These are phyloP conservation scores for Apocrypta bakeri DNA, from an alignment of 1,140 invertebrate genomes.

Conservation along the genomic window DNA sequence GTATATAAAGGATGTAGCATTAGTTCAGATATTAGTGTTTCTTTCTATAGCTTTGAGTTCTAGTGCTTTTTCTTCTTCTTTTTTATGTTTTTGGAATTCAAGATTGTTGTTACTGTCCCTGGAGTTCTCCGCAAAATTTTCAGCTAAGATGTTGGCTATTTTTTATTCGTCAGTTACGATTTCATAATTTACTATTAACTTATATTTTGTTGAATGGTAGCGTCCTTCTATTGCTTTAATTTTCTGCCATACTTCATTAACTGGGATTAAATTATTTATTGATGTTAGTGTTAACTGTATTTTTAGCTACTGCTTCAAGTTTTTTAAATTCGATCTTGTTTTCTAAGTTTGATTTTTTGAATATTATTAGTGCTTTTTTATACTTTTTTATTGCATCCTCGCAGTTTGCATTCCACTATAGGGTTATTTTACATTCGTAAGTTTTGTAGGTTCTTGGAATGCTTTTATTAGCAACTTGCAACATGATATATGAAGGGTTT, in stretches of 20 bases:
- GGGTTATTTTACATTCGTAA: not conserved
- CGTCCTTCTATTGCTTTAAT: too few relatives aligned
- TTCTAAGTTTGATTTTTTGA: not conserved
- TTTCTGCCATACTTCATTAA: too few relatives aligned
- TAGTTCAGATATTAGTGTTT: too few relatives aligned
- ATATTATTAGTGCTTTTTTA: slow-evolving; percentile 9
- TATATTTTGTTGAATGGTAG: too few relatives aligned
- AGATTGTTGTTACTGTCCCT: slow-evolving; percentile 53
- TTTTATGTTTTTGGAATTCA: slow-evolving; percentile 54
- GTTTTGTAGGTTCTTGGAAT: slow-evolving; percentile 11
- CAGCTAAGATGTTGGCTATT: slow-evolving; percentile 56
- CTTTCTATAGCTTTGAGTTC: not conserved
- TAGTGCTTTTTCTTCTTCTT: not conserved
- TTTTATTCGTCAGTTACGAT: slow-evolving; percentile 39
- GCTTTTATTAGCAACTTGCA: slow-evolving; percentile 1
- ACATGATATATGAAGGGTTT: not conserved
- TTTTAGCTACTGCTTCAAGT: slow-evolving; percentile 26
- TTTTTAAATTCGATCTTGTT: slow-evolving; percentile 18
- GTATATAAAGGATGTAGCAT: too few relatives aligned
- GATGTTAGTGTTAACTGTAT: not conserved
- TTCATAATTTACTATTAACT: not conserved
- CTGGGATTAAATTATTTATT: not conserved
- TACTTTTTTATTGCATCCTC: not conserved
- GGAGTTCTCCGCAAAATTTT: slow-evolving; percentile 58
- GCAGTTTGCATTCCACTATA: slow-evolving; percentile 10